Evolutionary conservation across 2,888 invertebrate species (phyloP).

Genomic region (Crocallis elinguaria): DNA sequence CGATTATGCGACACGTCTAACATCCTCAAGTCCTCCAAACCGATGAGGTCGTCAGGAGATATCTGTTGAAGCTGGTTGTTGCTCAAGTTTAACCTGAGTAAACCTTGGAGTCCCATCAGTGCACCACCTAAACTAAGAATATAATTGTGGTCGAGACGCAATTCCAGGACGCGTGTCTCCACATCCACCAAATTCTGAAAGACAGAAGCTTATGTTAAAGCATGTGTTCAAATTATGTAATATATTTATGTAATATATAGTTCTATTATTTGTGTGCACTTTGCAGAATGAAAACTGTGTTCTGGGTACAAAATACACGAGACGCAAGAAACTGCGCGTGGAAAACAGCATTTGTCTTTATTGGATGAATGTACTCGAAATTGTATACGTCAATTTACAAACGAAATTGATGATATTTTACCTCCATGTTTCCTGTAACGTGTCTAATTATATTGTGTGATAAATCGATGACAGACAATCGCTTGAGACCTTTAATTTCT

Average conservation of each 20-base stretch:
- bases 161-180: slow-evolving; percentile 88
- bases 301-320: too few species aligned
- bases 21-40: slow-evolving; percentile 89
- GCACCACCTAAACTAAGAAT: slow-evolving; percentile 89
- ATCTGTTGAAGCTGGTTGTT: slow-evolving; percentile 90
- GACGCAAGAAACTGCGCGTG: too few species aligned
- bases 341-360: too few species aligned
- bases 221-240: background rate
- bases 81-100: slow-evolving; percentile 89
- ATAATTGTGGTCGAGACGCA: slow-evolving; percentile 90
- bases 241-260: too few species aligned
- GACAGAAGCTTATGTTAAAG: background rate
- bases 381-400: too few species aligned
- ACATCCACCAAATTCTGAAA: slow-evolving; percentile 90
- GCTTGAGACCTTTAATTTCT: slow-evolving; percentile 90
- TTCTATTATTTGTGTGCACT: background rate
- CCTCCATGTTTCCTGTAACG: slow-evolving; percentile 87
- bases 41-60: slow-evolving; percentile 91
- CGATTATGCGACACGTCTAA: slow-evolving; percentile 92
- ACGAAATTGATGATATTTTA: too few species aligned
- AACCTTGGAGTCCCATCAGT: slow-evolving; percentile 89
- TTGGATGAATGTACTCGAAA: too few species aligned
- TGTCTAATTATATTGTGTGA: slow-evolving; percentile 90
- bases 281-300: too few species aligned
- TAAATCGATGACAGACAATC: slow-evolving; percentile 89